Percentiles rank a stretch among this genome's conserved stretches.
These are phyloP conservation scores for Drosophila sulfurigaster DNA, from an alignment of 1,140 invertebrate genomes.

Conservation along the genomic window DNA sequence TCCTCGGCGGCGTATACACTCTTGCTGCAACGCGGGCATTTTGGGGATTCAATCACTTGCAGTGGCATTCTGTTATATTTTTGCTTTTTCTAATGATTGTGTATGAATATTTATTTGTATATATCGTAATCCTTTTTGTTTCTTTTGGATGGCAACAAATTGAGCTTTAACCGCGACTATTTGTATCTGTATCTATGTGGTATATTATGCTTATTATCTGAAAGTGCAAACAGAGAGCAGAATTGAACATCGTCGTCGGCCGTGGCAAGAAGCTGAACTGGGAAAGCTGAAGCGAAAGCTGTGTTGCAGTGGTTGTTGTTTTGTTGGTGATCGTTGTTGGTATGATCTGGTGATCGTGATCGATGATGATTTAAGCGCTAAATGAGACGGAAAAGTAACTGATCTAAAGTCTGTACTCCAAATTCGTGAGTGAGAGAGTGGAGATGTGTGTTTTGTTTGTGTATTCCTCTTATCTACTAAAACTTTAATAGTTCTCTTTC, in stretches of 20 bases:
- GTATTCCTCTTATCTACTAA: not conserved
- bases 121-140: conserved; percentile 14
- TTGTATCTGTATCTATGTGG: conserved; percentile 55
- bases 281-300: conserved; percentile 46
- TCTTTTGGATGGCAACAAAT: conserved; percentile 39
- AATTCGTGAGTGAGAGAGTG: not conserved
- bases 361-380: conserved; percentile 36
- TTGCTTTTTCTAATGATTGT: conserved; percentile 4
- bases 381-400: conserved; percentile 35
- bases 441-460: not conserved
- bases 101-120: not conserved
- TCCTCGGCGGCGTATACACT: conserved; percentile 99
- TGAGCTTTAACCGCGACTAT: conserved; percentile 53
- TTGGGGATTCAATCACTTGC: conserved; percentile 97
- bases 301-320: conserved; percentile 13
- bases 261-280: conserved; percentile 6
- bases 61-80: conserved; percentile 93
- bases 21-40: conserved; percentile 99
- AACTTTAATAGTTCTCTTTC: not conserved
- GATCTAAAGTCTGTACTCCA: conserved; percentile 25
- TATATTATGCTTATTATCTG: conserved; percentile 77
- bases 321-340: conserved; percentile 18
- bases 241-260: conserved; percentile 49
- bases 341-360: conserved; percentile 10
- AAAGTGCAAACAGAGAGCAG: conserved; percentile 65